Evolutionary conservation across 2,888 invertebrate species (phyloP), one percentile per base, ranked within the genome.

Genomic region (Drosophila acutilabella): DNA sequence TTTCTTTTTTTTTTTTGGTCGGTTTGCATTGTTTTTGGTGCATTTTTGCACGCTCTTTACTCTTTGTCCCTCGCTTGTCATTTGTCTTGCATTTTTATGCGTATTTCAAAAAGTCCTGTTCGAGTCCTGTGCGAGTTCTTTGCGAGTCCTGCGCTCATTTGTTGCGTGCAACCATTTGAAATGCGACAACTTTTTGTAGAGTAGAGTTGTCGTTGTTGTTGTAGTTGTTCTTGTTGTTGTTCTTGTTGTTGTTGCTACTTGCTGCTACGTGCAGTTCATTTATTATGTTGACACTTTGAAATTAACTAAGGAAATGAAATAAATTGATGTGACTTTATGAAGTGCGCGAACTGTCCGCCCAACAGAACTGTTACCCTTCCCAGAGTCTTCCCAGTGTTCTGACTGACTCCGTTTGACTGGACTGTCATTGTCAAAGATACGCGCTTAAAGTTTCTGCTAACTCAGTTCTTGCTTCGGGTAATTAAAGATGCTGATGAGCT

Each of bases 51-150:
- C 81, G 89, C 80, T 83, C 69, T 61, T 47, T 61, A 64, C 75
- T 47, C 80, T 51, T 30, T 67, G 69, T 59, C 62, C 67, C 62
- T 38, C 61, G 74, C 74, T 59, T 60, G 78, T 65, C 88, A 85
- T 88, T 83, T 89, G 83, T 88, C 90, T 86, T 88, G 87, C 87
- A 85, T 85, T 89, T 85, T 86, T 89, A 85, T 89, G 90, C 90
- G 90, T 85, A 86, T 86, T 83, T 78, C 72, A 76, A 80, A 88
- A 76, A 73, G 83, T 85, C 89, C 89, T 85, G 89, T 64, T 61
- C 58, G 64, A 60, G 78, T 66, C 65, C 72, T 71, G 71, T 33
- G 44, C 61, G 5, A 30, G 30, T 30, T 30, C 30, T 30, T 6
- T 33, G 64, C 36, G 36, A 84, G 89, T 81, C 84, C 81, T 86